Percentiles rank a stretch among this genome's conserved stretches.
phyloP scores from a whole-genome alignment of 2,797 vertebrate species.

The Hippoglossus hippoglossus region DNA sequence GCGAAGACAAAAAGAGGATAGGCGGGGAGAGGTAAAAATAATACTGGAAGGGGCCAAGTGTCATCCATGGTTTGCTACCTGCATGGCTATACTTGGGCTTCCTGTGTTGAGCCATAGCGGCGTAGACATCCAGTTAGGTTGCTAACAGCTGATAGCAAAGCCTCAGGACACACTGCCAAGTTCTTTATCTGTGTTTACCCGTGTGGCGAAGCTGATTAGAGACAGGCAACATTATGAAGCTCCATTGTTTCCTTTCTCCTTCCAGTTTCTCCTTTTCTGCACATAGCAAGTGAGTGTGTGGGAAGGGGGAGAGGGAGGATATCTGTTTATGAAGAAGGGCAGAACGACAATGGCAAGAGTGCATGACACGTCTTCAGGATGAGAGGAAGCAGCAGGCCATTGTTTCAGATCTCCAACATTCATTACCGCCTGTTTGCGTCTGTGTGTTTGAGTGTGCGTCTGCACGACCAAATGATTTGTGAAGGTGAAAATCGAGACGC shows the following conservation, averaged over 20 bases:
- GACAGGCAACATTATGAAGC: constrained; percentile 75
- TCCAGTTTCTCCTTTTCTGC: constrained; percentile 58
- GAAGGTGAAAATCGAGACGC: constrained; percentile 20
- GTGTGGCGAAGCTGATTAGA: constrained; percentile 84
- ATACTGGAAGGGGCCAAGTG: constrained; percentile 57
- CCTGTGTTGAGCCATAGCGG: constrained; percentile 65
- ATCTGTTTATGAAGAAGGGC: constrained; percentile 58
- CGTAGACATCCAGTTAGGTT: constrained; percentile 74
- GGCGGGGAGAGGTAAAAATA: constrained; percentile 70
- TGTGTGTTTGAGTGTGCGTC: not conserved
- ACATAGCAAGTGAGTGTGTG: constrained; percentile 36
- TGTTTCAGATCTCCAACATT: constrained; percentile 60
- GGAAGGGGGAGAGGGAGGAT: constrained; percentile 38
- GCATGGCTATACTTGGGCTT: constrained; percentile 51
- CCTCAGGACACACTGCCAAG: constrained; percentile 79
- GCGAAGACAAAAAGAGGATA: constrained; percentile 72
- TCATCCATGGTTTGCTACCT: constrained; percentile 65
- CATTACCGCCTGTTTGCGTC: constrained; percentile 35
- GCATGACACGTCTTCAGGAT: constrained; percentile 58
- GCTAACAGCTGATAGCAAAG: constrained; percentile 78
- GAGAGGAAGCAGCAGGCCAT: constrained; percentile 60
- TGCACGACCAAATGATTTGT: constrained; percentile 21
- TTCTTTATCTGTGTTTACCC: constrained; percentile 84
- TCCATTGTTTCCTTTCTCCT: constrained; percentile 77
- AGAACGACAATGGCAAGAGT: constrained; percentile 65